Base-by-base conservation (phyloP, 2,113 vertebrate genomes). In the Ptychochromis oligacanthus region DNA sequence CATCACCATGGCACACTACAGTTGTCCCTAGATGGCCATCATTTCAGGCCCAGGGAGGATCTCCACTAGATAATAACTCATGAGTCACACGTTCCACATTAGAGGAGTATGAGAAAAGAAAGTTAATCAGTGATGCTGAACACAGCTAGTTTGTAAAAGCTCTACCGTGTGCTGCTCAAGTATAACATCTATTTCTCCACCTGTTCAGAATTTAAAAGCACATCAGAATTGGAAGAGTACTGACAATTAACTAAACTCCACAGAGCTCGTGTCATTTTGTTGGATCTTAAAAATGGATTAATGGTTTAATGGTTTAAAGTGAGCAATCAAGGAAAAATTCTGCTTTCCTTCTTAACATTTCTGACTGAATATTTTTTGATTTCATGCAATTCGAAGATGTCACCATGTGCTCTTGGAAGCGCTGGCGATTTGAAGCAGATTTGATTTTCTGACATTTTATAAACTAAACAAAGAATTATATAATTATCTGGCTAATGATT, bases 21-120 rank as follows among this genome's bases (percentile, higher is more conserved):
- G 81, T 77, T 91, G 83, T 87, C 92, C 92, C 89, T 92, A 91
- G 87, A 93, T 93, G 94, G 92, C 81, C 91, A 91, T 92, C 87
- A 83, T 87, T 89, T 90, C 92, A 90, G 80, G 65, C 81, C 24
- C 57, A 2, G 86, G 77, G 81, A 59, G 84, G 84, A 83, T 89
- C 75, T 84, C 55, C 84, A 78, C 67, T 52, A 49, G 81, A 80
- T 43, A 89, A 91, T 85, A 86, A 93, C 81, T 79, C 52, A 85
- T 92, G 91, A 93, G 81, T 95, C 94, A 93, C 77, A 81, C 72
- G 7, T 84, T 91, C 89, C 89, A 72, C 46, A 26, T 79, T 14
- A 64, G 80, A 84, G 56, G 24, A 84, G 79, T 82, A 40, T 46
- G 61, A 74, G 62, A 74, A 79, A 82, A 75, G 46, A 87, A 84